Conservation (phyloP, 2,888 invertebrate species). For the Polyploca ridens region DNA sequence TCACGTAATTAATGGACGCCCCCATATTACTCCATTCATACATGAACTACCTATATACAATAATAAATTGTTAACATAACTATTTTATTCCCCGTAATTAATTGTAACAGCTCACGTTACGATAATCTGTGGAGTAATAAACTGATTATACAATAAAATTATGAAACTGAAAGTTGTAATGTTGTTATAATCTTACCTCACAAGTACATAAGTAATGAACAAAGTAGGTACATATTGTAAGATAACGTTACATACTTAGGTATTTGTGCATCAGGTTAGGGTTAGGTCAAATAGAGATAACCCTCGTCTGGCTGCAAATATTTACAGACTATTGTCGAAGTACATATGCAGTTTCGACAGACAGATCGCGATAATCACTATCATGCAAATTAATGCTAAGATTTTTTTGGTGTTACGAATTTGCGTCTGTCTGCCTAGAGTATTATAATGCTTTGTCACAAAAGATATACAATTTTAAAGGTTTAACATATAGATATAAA, state of each 20-base stretch:
- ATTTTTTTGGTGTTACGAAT: not conserved
- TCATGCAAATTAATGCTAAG: not conserved
- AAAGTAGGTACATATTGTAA: not conserved
- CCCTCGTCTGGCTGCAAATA: slow-evolving; percentile 4
- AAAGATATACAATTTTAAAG: not conserved
- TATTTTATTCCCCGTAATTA: slow-evolving; percentile 1
- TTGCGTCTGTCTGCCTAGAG: not conserved
- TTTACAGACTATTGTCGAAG: not conserved
- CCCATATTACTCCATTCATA: not conserved
- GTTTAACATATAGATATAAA: too few relatives aligned
- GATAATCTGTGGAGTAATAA: slow-evolving; percentile 7
- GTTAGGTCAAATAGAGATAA: slow-evolving; percentile 4
- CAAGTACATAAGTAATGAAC: not conserved
- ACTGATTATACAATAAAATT: not conserved
- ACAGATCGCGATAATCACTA: not conserved
- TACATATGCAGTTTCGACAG: not conserved
- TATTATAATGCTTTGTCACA: not conserved
- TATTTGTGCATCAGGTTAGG: slow-evolving; percentile 4
- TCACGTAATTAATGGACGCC: too few relatives aligned
- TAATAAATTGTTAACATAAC: not conserved
- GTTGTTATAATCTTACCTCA: not conserved
- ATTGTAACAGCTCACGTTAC: not conserved
- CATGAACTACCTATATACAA: too few relatives aligned
- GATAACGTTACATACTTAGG: not conserved
- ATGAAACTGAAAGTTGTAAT: slow-evolving; percentile 8